A percentile compares a stretch with the other conserved stretches of the same genome.
phyloP scores from a whole-genome alignment of 2,888 invertebrate species.

The Chrysopilus asiliformis region DNA sequence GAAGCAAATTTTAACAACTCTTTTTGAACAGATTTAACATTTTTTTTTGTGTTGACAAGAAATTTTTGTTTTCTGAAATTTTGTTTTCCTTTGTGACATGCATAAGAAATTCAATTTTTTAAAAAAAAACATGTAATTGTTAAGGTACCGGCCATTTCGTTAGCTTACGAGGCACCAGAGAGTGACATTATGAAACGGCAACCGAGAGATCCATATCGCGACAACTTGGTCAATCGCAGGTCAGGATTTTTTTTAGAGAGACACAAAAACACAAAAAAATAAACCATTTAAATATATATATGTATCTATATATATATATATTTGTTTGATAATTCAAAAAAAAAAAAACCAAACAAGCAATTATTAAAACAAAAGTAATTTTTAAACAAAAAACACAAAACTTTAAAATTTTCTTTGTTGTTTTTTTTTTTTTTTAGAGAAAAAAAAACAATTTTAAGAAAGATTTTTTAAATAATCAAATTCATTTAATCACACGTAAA shows the following conservation, averaged over 20 bases:
- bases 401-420: slow-evolving; percentile 5
- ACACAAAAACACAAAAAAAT: not conserved
- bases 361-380: slow-evolving; percentile 2
- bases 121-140: slow-evolving; percentile 26
- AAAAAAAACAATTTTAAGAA: no score
- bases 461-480: no score
- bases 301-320: no score
- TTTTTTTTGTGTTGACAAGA: no score
- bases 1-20: no score
- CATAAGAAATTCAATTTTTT: no score
- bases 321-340: slow-evolving; percentile 12
- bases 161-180: slow-evolving; percentile 98
- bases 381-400: not conserved
- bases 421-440: slow-evolving; percentile 1
- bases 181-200: slow-evolving; percentile 98
- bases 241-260: slow-evolving; percentile 36
- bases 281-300: not conserved
- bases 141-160: slow-evolving; percentile 96
- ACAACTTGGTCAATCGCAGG: slow-evolving; percentile 99
- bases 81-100: no score
- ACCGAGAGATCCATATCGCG: slow-evolving; percentile 93
- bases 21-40: no score
- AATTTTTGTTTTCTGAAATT: no score
- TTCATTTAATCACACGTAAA: no score
- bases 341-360: slow-evolving; percentile 15